Percentiles rank a stretch among this genome's conserved stretches.
Conservation (phyloP, 2,888 invertebrate genomes). For the Idaea dimidiata region DNA sequence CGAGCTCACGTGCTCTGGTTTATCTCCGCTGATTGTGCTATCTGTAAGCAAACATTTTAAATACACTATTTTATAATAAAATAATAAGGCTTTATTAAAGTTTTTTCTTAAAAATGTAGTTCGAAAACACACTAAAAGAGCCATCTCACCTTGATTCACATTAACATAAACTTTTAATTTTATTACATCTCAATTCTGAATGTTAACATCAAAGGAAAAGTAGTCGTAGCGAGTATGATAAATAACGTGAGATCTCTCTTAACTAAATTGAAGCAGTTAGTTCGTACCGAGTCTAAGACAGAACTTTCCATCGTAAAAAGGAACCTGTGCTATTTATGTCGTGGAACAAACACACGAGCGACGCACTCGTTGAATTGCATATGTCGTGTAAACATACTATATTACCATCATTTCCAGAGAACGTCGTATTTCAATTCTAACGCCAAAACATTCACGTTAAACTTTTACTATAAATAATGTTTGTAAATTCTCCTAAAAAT, state of each 20-base stretch:
- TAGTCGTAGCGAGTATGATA: not conserved
- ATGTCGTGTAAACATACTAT: not conserved
- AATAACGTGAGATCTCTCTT: not conserved
- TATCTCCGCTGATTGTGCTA: not conserved
- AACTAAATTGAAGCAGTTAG: not conserved
- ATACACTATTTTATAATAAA: not conserved
- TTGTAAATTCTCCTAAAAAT: not conserved
- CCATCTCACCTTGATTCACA: not conserved
- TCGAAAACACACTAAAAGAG: too few relatives aligned
- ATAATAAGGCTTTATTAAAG: not conserved
- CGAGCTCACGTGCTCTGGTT: not conserved
- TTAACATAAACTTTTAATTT: not conserved
- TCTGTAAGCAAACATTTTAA: not conserved
- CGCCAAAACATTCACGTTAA: not conserved
- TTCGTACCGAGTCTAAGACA: not conserved
- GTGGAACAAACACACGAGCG: not conserved
- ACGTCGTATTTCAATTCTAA: not conserved
- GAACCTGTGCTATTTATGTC: not conserved
- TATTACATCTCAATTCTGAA: not conserved
- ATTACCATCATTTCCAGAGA: not conserved
- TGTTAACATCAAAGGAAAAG: not conserved
- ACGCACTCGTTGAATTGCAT: not conserved
- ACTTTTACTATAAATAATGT: not conserved
- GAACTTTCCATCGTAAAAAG: not conserved
- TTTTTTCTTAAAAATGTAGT: too few relatives aligned